Evolutionary conservation across 1,140 invertebrate genomes (phyloP), one percentile per base, ranked within the genome.

Genomic region (Araneus ventricosus): DNA sequence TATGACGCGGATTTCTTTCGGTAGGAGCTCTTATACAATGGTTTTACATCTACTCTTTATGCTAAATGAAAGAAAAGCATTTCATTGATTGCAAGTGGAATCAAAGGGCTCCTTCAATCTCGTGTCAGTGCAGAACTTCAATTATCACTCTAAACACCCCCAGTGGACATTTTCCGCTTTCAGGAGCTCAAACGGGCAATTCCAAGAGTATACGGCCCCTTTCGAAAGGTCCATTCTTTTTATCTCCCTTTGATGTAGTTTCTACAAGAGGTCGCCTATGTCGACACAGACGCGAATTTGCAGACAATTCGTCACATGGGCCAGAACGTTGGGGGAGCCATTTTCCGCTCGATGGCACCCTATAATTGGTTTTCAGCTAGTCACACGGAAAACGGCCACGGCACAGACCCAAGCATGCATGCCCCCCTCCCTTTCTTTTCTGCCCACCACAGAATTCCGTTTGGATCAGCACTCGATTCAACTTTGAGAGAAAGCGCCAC

Each of bases 241-340:
- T 86, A 86, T 70, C 45, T 86, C 59, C 79, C 90, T 92, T 92
- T 92, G 90, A 92, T 92, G 90, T 92, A 92, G 91, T 87, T 88
- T 41, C 84, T 80, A 93, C 84, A 87, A 93, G 91, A 27, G 85
- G 67, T 88, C 91, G 61, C 27, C 80, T 17, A 92, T 92, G 90
- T 92, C 90, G 85, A 93, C 91, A 93, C 67, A 93, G 82, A 86
- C n/a, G 90, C 82, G 90, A 92, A 92, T 92, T 92, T 86, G 90
- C 90, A 92, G 91, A 93, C 91, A 80, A 93, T 93, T 93, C 91
- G 63, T 93, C 91, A 93, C 91, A 59, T 79, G 85, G 80, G 41
- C 59, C 52, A 86, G 30, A 67, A 67, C 80, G 90, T 70, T 59
- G 59, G 61, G 85, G 84, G 63, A 87, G 63, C 91, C 85, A 93